These are phyloP conservation scores for Zhuqinia jingwanae DNA, from an alignment of 2,888 invertebrate genomes.

Conservation along the genomic window DNA sequence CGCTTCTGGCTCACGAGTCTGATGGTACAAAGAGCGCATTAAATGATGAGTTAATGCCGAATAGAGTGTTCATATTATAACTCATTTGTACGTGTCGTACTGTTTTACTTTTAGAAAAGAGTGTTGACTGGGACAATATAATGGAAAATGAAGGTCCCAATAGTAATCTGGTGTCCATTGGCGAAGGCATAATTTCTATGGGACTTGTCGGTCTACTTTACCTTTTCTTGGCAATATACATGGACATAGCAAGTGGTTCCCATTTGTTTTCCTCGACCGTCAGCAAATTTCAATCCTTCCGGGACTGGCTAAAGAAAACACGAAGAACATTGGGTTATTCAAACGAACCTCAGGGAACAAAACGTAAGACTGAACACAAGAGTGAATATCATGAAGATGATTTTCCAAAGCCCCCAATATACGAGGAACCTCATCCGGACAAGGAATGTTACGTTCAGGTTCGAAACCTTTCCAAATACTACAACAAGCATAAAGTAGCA, in stretches of 20 bases:
- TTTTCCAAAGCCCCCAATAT: slow-evolving; percentile 73
- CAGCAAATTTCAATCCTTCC: slow-evolving; percentile 71
- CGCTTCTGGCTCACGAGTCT: slow-evolving; percentile 68
- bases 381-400: slow-evolving; percentile 31
- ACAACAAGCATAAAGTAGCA: slow-evolving; percentile 73
- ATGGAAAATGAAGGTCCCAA: not conserved
- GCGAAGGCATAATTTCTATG: slow-evolving; percentile 30
- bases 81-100: not conserved
- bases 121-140: slow-evolving; percentile 51
- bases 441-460: slow-evolving; percentile 68
- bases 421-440: slow-evolving; percentile 60
- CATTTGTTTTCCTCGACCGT: slow-evolving; percentile 48
- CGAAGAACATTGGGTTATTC: slow-evolving; percentile 8
- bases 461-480: slow-evolving; percentile 67
- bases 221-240: slow-evolving; percentile 62
- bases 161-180: slow-evolving; percentile 18
- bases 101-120: slow-evolving; percentile 61
- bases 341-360: no score
- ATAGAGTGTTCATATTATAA: no score
- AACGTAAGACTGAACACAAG: slow-evolving; percentile 52
- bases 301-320: slow-evolving; percentile 14
- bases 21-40: no score
- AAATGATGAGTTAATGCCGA: no score
- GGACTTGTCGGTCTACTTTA: slow-evolving; percentile 49
- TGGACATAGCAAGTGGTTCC: slow-evolving; percentile 59